Percentiles rank a stretch among this genome's conserved stretches.
Evolutionary conservation across 2,888 invertebrate species (phyloP).

Genomic region (Lysandra coridon): DNA sequence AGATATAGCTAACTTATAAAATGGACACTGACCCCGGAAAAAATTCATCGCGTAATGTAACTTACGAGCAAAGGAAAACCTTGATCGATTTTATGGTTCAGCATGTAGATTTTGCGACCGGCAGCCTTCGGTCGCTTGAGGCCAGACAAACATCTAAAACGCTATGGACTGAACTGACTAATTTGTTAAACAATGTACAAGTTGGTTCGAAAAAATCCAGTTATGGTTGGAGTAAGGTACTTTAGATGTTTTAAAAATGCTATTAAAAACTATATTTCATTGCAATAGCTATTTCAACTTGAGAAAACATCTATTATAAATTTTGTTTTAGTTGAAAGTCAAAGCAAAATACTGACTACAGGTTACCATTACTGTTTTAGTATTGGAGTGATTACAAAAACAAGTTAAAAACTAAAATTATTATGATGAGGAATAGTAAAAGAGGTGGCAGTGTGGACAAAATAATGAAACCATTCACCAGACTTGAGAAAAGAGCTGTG

Average conservation of each 20-base stretch:
- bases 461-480: slow-evolving; percentile 54
- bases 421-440: slow-evolving; percentile 49
- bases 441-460: slow-evolving; percentile 43
- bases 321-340: not conserved
- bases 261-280: not conserved
- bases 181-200: slow-evolving; percentile 52
- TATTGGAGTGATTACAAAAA: slow-evolving; percentile 70
- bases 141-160: slow-evolving; percentile 58
- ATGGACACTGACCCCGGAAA: not conserved
- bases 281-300: not conserved
- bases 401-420: slow-evolving; percentile 61
- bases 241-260: not conserved
- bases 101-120: slow-evolving; percentile 60
- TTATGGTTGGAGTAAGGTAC: slow-evolving; percentile 64
- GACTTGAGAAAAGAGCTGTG: slow-evolving; percentile 58
- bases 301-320: not conserved
- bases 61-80: slow-evolving; percentile 58
- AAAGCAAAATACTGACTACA: too few relatives aligned
- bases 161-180: slow-evolving; percentile 59
- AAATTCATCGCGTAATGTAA: slow-evolving; percentile 47
- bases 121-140: slow-evolving; percentile 54
- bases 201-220: slow-evolving; percentile 55
- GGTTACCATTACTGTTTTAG: slow-evolving; percentile 45
- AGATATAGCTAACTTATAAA: not conserved
- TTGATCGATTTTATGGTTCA: slow-evolving; percentile 65